Evolutionary conservation across 2,797 vertebrate species (phyloP).

Genomic region (Oryzias dopingdopingensis): DNA sequence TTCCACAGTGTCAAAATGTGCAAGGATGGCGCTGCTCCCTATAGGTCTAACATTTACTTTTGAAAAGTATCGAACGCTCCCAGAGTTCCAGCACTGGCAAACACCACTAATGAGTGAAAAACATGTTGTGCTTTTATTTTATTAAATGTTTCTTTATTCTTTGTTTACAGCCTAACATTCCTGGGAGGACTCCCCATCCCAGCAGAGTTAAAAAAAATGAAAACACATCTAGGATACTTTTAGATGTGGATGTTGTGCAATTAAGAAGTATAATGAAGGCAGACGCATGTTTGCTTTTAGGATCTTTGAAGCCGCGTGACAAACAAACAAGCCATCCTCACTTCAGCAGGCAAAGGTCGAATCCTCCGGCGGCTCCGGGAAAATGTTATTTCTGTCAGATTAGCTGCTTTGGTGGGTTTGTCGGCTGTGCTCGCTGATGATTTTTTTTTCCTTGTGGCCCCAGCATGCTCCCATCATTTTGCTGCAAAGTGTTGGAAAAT

Average conservation of each 20-base stretch:
- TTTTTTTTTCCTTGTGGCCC: constrained; percentile 30
- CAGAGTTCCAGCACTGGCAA: constrained; percentile 33
- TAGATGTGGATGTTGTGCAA: constrained; percentile 48
- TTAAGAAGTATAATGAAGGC: constrained; percentile 68
- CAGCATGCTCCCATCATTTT: constrained; percentile 38
- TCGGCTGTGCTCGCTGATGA: constrained; percentile 16
- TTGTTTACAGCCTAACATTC: constrained; percentile 67
- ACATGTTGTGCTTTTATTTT: constrained; percentile 38
- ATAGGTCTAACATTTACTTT: constrained; percentile 33
- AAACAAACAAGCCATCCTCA: constrained; percentile 27
- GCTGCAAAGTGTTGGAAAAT: constrained; percentile 57
- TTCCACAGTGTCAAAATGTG: not conserved
- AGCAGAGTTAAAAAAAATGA: constrained; percentile 59
- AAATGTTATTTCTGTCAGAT: constrained; percentile 33
- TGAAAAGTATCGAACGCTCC: constrained; percentile 35
- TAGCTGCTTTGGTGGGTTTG: constrained; percentile 35
- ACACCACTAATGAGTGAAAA: constrained; percentile 48
- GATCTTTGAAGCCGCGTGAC: constrained; percentile 30
- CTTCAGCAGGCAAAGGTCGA: constrained; percentile 26
- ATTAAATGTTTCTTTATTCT: constrained; percentile 68
- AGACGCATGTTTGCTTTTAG: constrained; percentile 48
- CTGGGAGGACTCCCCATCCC: constrained; percentile 68
- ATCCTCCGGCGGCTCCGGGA: constrained; percentile 24
- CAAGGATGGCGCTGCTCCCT: constrained; percentile 27
- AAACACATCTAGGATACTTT: constrained; percentile 4